Evolutionary conservation across 2,113 vertebrate genomes (phyloP).

Genomic region (Zapornia atra): DNA sequence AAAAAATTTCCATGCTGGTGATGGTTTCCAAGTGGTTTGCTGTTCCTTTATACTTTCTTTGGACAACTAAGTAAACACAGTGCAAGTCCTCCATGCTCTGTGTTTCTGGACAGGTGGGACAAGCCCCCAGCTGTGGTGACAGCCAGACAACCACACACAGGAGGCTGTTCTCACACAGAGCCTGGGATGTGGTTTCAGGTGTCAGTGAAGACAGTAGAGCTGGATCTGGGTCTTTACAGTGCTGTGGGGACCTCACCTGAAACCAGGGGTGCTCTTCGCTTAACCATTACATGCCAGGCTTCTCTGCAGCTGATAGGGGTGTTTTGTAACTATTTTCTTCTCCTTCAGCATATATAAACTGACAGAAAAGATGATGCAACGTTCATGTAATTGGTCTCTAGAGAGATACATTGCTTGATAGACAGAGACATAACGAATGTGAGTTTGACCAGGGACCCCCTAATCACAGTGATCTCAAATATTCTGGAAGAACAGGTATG

Average conservation of each 20-base stretch:
- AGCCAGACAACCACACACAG: background rate
- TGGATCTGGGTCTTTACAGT: background rate
- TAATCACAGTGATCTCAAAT: background rate
- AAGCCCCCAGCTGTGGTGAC: background rate
- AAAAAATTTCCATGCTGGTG: background rate
- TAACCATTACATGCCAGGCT: background rate
- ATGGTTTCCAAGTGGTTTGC: background rate
- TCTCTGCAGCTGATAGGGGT: background rate
- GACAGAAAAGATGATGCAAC: background rate
- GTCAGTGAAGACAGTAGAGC: background rate
- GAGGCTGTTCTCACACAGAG: accelerated
- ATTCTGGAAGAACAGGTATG: background rate
- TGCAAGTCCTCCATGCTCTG: background rate
- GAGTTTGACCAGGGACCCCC: background rate
- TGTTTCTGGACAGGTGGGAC: background rate
- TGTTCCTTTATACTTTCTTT: background rate
- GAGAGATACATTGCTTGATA: background rate
- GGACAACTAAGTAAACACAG: background rate
- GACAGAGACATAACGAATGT: accelerated
- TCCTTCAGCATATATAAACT: background rate
- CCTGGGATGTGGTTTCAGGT: background rate
- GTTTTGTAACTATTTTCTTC: background rate
- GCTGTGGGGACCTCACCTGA: background rate
- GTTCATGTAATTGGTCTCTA: background rate
- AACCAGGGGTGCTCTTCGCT: background rate